phyloP scores from a whole-genome alignment of 1,140 invertebrate species.

The Brevipalpus yothersi region DNA sequence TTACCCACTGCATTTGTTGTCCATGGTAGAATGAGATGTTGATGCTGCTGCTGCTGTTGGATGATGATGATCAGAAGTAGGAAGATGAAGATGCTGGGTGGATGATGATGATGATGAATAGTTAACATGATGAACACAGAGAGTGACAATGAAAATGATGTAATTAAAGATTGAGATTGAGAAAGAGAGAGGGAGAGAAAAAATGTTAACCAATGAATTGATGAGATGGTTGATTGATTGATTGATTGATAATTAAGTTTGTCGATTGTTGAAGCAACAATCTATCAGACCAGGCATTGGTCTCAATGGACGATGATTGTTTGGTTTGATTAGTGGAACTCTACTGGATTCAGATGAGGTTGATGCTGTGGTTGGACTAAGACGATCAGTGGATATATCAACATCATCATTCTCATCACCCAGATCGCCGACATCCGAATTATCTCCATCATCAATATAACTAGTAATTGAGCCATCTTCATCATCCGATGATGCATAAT shows the following conservation, averaged over 20 bases:
- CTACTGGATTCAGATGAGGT: constrained; percentile 13
- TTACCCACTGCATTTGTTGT: no score
- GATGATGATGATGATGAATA: no score
- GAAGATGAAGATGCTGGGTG: no score
- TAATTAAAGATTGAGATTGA: not conserved
- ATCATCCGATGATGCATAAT: constrained; percentile 4
- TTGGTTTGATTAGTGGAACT: not conserved
- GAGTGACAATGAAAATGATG: not conserved
- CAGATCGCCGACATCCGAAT: not conserved
- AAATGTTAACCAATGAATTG: not conserved
- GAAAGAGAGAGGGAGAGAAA: not conserved
- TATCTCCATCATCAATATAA: constrained; percentile 3
- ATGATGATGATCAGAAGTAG: no score
- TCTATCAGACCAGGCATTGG: no score
- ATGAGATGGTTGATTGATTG: not conserved
- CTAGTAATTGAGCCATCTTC: constrained; percentile 4
- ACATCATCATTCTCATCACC: constrained; percentile 5
- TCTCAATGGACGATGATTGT: no score
- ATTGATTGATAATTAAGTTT: no score
- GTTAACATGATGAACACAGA: not conserved
- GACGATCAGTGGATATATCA: constrained; percentile 3
- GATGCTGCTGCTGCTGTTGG: no score
- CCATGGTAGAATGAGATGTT: no score
- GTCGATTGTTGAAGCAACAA: no score
- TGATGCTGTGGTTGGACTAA: constrained; percentile 11